Conservation (phyloP, 2,113 vertebrate species). For the Chaetura pelagica region DNA sequence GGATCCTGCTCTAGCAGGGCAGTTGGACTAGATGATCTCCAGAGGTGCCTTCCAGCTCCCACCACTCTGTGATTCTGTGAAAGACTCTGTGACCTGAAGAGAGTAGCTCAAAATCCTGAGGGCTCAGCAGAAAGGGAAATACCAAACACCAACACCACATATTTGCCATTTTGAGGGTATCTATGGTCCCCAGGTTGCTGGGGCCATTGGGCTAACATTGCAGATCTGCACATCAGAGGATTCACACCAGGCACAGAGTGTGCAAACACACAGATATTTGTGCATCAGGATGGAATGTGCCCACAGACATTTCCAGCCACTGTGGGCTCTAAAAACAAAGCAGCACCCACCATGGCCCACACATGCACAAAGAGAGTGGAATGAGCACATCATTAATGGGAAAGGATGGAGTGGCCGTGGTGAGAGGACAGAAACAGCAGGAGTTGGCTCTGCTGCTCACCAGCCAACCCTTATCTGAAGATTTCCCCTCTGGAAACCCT, state of each 20-base stretch:
- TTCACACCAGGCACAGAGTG: background rate
- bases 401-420: background rate
- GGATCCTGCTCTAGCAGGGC: no score
- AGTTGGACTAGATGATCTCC: no score
- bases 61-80: no score
- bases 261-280: background rate
- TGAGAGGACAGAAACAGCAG: background rate
- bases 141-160: background rate
- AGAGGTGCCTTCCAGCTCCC: no score
- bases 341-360: background rate
- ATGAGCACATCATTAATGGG: background rate
- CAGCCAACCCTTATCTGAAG: background rate
- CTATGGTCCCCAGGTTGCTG: background rate
- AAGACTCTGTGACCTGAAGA: no score
- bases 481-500: background rate
- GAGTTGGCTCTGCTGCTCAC: background rate
- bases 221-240: background rate
- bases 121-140: background rate
- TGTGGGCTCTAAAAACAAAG: accelerated
- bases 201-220: accelerated
- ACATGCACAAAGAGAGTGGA: background rate
- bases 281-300: background rate
- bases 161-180: background rate
- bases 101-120: accelerated
- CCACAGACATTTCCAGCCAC: background rate